Evolutionary conservation across 2,113 vertebrate species (phyloP).

Genomic region (Chaetodon trifascialis): DNA sequence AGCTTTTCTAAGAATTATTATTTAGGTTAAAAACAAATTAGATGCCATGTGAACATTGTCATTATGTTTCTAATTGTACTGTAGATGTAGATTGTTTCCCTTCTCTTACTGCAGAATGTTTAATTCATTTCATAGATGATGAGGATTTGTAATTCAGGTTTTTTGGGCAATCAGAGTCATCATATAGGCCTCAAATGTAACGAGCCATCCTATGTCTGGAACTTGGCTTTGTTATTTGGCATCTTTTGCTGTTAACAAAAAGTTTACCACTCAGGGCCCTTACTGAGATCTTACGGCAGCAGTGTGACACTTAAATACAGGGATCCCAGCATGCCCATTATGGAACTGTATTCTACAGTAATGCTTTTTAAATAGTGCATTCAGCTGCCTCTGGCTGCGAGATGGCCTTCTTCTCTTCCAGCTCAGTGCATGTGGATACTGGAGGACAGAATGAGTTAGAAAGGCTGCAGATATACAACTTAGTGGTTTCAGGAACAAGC

Average conservation of each 20-base stretch:
- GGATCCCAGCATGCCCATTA: constrained; percentile 28
- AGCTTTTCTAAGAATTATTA: background rate
- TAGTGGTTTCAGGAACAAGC: too few relatives aligned
- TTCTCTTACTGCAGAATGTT: background rate
- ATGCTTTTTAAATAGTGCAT: constrained; percentile 31
- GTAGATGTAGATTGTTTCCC: background rate
- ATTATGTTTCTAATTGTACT: background rate
- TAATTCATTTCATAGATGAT: background rate
- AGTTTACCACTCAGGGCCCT: background rate
- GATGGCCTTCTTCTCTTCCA: constrained; percentile 30
- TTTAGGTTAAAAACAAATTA: too few relatives aligned
- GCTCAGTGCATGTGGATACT: background rate
- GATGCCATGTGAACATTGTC: too few relatives aligned
- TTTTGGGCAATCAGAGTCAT: background rate
- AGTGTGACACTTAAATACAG: constrained; percentile 26
- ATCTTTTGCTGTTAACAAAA: constrained; percentile 20
- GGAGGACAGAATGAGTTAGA: background rate
- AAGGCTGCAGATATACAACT: background rate
- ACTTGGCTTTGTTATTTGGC: background rate
- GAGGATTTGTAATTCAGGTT: background rate
- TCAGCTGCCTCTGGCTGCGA: constrained; percentile 21
- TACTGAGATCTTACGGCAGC: constrained; percentile 8
- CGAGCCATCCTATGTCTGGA: background rate
- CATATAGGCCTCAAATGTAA: background rate
- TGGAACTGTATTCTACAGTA: constrained; percentile 16